Base-by-base conservation (phyloP, 2,888 invertebrate species). In the Athetis lepigone region DNA sequence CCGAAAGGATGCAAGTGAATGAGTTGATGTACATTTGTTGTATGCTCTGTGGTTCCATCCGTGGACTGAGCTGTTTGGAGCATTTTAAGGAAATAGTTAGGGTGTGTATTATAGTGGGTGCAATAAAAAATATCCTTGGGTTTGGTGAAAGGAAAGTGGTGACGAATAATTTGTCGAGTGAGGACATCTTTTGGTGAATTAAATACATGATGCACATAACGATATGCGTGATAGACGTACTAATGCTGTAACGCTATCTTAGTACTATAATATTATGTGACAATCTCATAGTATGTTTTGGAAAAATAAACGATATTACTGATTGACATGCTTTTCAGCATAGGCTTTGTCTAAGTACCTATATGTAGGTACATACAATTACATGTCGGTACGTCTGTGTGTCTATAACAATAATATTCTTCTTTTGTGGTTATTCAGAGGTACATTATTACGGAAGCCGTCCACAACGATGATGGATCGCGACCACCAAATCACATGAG, bases 391-490 rank as follows among this genome's bases (percentile, higher is more conserved):
- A 21, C 36, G n/a, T 65, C 2, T 19, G 5, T 1, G 9, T 39
- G 42, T 51, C 25, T 43, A 47, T 67, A 64, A 68, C 62, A 77
- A 71, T 65, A 43, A 62, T 70, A 57, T 74, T 69, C 70, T 78
- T 74, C 70, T 74, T 70, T 81, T 67, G 59, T 65, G 42, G 59
- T 65, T 88, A 88, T 86, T 90, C 89, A 78, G 85, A 79, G 71
- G 82, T 80, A 85, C 86, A 90, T 91, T 92, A 92, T 90, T 89
- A 89, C 85, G 86, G 85, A 84, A 82, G 86, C 85, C 86, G 84
- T 80, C 85, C 80, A 81, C 87, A 87, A 90, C 89, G 88, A 93
- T 94, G 94, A 94, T 94, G 93, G 94, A 94, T 94, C 85, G 92
- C 88, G 83, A 84, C 87, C 84, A 79, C 84, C 81, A 81, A 89